Conservation (phyloP, 2,113 vertebrate species). For the Phalacrocorax brasilianus region DNA sequence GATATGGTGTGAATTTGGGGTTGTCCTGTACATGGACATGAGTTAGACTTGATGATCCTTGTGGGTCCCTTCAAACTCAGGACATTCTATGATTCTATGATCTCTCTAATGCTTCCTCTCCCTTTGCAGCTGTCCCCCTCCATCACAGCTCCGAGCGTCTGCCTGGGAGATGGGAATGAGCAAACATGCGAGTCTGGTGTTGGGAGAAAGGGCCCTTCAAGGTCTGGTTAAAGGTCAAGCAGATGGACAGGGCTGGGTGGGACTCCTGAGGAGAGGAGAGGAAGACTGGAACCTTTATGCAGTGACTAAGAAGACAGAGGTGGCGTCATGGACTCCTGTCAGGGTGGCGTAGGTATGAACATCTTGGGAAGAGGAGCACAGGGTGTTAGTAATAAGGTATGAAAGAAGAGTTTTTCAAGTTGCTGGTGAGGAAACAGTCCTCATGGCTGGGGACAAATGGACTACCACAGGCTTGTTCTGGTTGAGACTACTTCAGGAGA, state of each 20-base stretch:
- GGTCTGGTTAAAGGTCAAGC: neutral
- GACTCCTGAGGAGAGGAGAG: neutral
- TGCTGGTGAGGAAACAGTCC: neutral
- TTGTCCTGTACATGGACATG: too few species aligned
- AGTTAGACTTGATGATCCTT: too few species aligned
- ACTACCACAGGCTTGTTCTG: neutral
- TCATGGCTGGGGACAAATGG: neutral
- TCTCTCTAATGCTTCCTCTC: neutral
- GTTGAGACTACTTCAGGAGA: neutral
- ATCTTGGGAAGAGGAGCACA: neutral
- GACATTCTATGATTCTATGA: too few species aligned
- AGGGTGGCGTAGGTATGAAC: neutral
- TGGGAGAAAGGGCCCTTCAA: neutral
- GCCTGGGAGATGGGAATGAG: neutral
- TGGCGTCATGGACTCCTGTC: neutral
- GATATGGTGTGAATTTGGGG: too few species aligned
- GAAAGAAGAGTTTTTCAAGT: neutral
- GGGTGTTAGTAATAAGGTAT: neutral
- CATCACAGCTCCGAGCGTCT: neutral
- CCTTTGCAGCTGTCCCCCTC: neutral
- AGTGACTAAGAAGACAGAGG: neutral
- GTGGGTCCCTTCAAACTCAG: too few species aligned
- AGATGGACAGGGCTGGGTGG: neutral
- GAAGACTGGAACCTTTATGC: neutral
- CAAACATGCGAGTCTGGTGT: neutral